Evolutionary conservation across 2,888 invertebrate genomes (phyloP), one percentile per base, ranked within the genome.

Genomic region (Cheilosia pagana): DNA sequence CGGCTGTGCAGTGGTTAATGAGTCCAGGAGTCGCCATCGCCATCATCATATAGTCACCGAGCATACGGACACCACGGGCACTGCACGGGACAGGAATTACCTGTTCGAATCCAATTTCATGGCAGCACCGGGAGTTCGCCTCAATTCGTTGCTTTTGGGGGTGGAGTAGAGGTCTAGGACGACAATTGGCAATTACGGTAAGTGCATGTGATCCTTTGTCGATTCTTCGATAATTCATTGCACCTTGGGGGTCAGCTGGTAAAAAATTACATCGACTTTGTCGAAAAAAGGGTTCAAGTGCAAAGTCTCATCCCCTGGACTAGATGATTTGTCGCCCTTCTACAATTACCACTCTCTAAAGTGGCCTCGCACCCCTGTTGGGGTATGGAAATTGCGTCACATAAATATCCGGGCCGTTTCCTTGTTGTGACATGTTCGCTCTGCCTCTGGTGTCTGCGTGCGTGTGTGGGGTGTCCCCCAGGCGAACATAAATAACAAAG

Each of bases 401-500:
- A 88, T 88, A 88, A 88, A 88, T 88, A 88, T 87, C 86, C 86
- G 86, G 86, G 45, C 85, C 82, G 71, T 86, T 88, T 87, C 79
- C 81, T 83, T 85, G 65, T 86, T 88, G 88, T 88, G 88, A 88
- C 88, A 88, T 86, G 82, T 87, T 86, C 71, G 45, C 45, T 70
- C 48, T 6, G 31, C 28, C 23, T 48, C 28, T n/a, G 14, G 14
- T 35, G 25, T 3, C 16, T 55, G 43, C n/a, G n/a, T 70, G 45
- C n/a, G 21, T 43, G 21, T 43, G 23, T 23, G 43, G 10, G 43
- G 45, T 59, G 75, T 76, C 85, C 87, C 88, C 88, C 83, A 75
- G 87, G 87, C 87, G 87, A 87, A 87, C 87, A 88, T 88, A 88
- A 88, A 88, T 88, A 87, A 87, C 86, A 83, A 77, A 72, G 62